A percentile compares a stretch with the other conserved stretches of the same genome.
Conservation (phyloP, 1,140 invertebrate genomes). For the Philaenus spumarius region DNA sequence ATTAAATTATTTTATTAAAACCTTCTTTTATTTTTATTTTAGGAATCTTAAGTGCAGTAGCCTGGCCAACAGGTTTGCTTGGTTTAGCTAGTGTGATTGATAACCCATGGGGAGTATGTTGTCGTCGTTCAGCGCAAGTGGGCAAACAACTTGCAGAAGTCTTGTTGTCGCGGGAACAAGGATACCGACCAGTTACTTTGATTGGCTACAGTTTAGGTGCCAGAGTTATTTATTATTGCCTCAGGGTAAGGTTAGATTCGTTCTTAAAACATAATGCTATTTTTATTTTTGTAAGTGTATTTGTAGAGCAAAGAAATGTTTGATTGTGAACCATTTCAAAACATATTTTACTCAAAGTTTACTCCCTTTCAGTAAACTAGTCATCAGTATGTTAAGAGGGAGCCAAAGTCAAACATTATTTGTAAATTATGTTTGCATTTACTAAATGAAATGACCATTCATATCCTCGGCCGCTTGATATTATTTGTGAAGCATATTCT, state of each 20-base stretch:
- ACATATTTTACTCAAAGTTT: too few species aligned
- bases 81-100: constrained; percentile 59
- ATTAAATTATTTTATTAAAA: too few species aligned
- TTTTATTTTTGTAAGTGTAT: too few species aligned
- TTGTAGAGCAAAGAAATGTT: too few species aligned
- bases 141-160: constrained; percentile 64
- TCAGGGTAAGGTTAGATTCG: constrained; percentile 36
- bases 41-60: constrained; percentile 59
- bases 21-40: constrained; percentile 16
- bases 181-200: constrained; percentile 62
- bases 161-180: constrained; percentile 54
- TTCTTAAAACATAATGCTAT: background rate
- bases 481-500: too few species aligned
- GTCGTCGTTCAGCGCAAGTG: constrained; percentile 50
- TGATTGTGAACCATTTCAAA: too few species aligned
- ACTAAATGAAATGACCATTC: too few species aligned
- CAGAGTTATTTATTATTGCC: constrained; percentile 64
- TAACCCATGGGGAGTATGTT: constrained; percentile 70
- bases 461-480: too few species aligned
- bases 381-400: too few species aligned
- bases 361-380: too few species aligned
- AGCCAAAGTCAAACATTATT: too few species aligned
- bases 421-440: too few species aligned
- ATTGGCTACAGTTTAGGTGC: constrained; percentile 68
- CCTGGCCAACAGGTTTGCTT: constrained; percentile 61